Conservation (phyloP, 2,113 vertebrate species). For the Mesoclemmys tuberculata region DNA sequence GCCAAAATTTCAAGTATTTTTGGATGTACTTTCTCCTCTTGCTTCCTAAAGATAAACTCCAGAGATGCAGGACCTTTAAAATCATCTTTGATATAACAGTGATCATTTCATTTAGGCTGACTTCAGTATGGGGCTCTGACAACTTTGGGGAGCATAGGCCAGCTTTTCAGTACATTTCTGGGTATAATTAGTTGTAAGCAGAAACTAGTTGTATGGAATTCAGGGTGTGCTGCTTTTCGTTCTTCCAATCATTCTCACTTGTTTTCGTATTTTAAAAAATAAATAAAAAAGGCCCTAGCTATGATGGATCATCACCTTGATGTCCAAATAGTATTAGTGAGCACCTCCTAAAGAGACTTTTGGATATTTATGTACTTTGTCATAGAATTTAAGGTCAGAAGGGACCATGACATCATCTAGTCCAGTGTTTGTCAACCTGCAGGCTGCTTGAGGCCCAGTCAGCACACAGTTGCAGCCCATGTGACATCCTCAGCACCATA, state of each 20-base stretch:
- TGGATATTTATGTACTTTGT: not conserved
- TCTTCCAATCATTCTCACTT: not conserved
- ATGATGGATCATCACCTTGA: not conserved
- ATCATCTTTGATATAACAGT: not conserved
- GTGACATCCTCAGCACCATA: no score
- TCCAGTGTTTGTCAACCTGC: no score
- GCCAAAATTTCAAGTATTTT: not conserved
- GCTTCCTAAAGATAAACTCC: not conserved
- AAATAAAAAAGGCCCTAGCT: not conserved
- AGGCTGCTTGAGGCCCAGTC: no score
- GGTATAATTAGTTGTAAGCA: not conserved
- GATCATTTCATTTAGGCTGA: not conserved
- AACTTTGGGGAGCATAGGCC: not conserved
- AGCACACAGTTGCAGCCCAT: no score
- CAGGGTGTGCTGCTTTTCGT: not conserved
- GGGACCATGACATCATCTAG: not conserved
- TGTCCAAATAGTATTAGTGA: not conserved
- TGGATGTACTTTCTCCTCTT: not conserved
- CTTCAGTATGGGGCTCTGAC: not conserved
- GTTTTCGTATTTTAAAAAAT: not conserved
- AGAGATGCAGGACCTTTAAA: not conserved
- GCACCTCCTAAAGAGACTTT: not conserved
- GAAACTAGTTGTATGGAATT: not conserved
- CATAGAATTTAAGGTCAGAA: not conserved
- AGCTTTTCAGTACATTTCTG: not conserved